Percentiles rank a stretch among this genome's conserved stretches.
Evolutionary conservation across 2,888 invertebrate species (phyloP).

Genomic region (Marasmarcha lunaedactyla): DNA sequence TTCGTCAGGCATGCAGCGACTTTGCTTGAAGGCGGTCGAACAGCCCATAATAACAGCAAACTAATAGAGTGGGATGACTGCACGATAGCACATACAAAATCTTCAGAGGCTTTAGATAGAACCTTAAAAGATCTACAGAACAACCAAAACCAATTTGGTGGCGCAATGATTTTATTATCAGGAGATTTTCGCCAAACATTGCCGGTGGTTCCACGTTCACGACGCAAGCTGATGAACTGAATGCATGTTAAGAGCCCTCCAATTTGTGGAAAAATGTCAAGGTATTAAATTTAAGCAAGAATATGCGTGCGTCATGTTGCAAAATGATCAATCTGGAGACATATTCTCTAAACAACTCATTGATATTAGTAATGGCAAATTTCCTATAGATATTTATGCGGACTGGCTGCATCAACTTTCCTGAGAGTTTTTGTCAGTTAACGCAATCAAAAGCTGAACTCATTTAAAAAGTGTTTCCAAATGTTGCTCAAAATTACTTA

Average conservation of each 20-base stretch:
- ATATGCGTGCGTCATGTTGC: too few relatives aligned
- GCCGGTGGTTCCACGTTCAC: slow-evolving; percentile 18
- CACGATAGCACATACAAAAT: slow-evolving; percentile 17
- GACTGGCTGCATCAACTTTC: slow-evolving; percentile 16
- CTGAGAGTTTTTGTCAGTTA: slow-evolving; percentile 13
- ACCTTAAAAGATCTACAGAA: too few relatives aligned
- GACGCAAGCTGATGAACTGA: too few relatives aligned
- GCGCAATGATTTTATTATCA: too few relatives aligned
- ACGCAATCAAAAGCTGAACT: slow-evolving; percentile 8
- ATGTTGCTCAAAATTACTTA: slow-evolving; percentile 15
- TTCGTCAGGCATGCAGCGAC: too few relatives aligned
- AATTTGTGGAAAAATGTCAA: slow-evolving; percentile 16
- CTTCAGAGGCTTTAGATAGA: slow-evolving; percentile 14
- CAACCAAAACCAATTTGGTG: too few relatives aligned
- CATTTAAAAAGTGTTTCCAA: slow-evolving; percentile 14
- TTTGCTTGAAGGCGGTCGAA: too few relatives aligned
- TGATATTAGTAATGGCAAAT: too few relatives aligned
- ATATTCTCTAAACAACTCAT: too few relatives aligned
- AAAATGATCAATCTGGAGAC: too few relatives aligned
- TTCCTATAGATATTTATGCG: slow-evolving; percentile 14
- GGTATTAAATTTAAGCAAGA: too few relatives aligned
- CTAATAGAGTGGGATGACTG: slow-evolving; percentile 16
- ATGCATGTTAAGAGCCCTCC: slow-evolving; percentile 18
- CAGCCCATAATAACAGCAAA: too few relatives aligned
- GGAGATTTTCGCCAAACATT: slow-evolving; percentile 25